Percentiles rank a stretch among this genome's conserved stretches.
phyloP scores from a whole-genome alignment of 2,888 invertebrate genomes.

The Aradus depressus region DNA sequence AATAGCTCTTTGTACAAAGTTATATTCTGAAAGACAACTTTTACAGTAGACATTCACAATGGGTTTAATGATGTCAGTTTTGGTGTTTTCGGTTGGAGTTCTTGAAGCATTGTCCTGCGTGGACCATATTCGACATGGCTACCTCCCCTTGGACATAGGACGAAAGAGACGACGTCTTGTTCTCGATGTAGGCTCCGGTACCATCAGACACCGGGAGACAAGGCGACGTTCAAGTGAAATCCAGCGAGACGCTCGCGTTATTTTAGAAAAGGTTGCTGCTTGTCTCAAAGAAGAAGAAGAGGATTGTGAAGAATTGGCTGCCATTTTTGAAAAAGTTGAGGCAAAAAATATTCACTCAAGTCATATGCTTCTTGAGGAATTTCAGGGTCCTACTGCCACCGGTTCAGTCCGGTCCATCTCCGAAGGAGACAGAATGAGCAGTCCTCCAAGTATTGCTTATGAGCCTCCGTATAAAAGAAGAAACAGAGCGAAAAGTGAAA shows the following conservation, averaged over 20 bases:
- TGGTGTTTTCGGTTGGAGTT: slow-evolving; percentile 64
- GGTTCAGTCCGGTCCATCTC: too few relatives aligned
- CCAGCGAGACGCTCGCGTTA: slow-evolving; percentile 16
- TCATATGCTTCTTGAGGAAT: too few relatives aligned
- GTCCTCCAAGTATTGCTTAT: too few relatives aligned
- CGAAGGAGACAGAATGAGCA: too few relatives aligned
- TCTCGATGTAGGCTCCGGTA: slow-evolving; percentile 16
- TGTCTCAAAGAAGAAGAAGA: slow-evolving; percentile 19
- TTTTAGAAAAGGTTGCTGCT: slow-evolving; percentile 5
- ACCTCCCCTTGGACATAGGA: slow-evolving; percentile 30
- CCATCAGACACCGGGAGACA: slow-evolving; percentile 21
- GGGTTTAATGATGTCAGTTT: slow-evolving; percentile 62
- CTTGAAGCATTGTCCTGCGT: slow-evolving; percentile 53
- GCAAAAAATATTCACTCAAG: slow-evolving; percentile 6
- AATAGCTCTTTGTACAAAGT: too few relatives aligned
- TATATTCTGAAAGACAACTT: too few relatives aligned
- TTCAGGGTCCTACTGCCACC: too few relatives aligned
- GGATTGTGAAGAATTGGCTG: slow-evolving; percentile 14
- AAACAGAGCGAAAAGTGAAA: too few relatives aligned
- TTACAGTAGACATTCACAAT: too few relatives aligned
- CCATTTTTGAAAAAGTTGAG: slow-evolving; percentile 4
- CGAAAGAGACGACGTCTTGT: slow-evolving; percentile 18
- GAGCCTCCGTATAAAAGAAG: too few relatives aligned
- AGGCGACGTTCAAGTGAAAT: slow-evolving; percentile 19
- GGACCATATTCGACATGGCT: slow-evolving; percentile 42